These are phyloP conservation scores for Pachycephala philippinensis DNA, from an alignment of 2,113 vertebrate species.

Conservation along the genomic window DNA sequence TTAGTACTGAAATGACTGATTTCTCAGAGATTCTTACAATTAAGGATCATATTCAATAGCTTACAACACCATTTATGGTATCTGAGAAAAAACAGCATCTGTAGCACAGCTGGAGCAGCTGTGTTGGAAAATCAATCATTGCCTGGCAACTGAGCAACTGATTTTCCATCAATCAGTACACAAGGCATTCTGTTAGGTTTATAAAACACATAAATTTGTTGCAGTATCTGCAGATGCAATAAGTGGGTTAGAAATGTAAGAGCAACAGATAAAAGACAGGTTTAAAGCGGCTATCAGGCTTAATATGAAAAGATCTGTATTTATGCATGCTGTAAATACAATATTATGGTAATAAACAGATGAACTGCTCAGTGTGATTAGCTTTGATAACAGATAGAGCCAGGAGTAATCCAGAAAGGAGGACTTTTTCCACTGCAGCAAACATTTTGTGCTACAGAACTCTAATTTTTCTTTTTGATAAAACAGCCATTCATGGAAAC, in stretches of 20 bases:
- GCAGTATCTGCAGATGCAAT: conserved; percentile 69
- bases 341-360: conserved; percentile 47
- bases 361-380: conserved; percentile 25
- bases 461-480: conserved; percentile 48
- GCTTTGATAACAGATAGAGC: neutral
- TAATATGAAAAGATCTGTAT: conserved; percentile 7
- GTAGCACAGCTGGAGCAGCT: conserved; percentile 80
- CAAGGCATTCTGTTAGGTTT: conserved; percentile 57
- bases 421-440: neutral
- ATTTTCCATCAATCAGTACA: conserved; percentile 81
- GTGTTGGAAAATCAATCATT: conserved; percentile 81
- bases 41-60: conserved; percentile 55
- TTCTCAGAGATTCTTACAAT: conserved; percentile 66
- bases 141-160: conserved; percentile 74
- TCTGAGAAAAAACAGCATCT: conserved; percentile 73
- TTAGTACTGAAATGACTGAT: conserved; percentile 48
- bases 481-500: conserved; percentile 41
- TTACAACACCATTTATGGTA: conserved; percentile 54
- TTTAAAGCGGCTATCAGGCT: conserved; percentile 13
- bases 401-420: conserved; percentile 4
- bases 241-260: conserved; percentile 33
- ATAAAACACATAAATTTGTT: conserved; percentile 68
- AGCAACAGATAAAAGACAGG: conserved; percentile 51
- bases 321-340: conserved; percentile 32
- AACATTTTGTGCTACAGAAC: conserved; percentile 16